Evolutionary conservation across 1,140 invertebrate species (phyloP).

Genomic region (Nephila pilipes): DNA sequence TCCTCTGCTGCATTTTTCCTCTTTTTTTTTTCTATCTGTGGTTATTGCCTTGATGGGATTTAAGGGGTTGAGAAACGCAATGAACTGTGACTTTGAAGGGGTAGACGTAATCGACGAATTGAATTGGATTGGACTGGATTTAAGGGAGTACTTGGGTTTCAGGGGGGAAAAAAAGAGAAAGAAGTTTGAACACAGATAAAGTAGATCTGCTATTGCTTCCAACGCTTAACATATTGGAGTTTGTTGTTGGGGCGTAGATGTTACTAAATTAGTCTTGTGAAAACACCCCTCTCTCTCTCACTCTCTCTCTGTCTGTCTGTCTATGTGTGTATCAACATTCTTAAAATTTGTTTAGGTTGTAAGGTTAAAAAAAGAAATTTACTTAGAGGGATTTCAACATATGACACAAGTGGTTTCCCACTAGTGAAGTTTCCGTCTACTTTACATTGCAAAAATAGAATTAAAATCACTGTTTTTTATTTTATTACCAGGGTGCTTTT

Average conservation of each 20-base stretch:
- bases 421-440: no score
- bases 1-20: not conserved
- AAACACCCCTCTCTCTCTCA: no score
- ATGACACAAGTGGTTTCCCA: no score
- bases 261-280: not conserved
- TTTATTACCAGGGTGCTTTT: no score
- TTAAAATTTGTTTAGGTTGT: not conserved
- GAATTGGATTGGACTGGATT: not conserved
- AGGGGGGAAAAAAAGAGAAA: not conserved
- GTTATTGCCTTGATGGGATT: constrained; percentile 28
- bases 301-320: no score
- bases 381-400: no score
- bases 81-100: constrained; percentile 29
- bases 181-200: not conserved
- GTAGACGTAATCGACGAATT: constrained; percentile 10
- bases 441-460: no score
- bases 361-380: no score
- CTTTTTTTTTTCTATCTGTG: not conserved
- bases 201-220: not conserved
- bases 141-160: not conserved
- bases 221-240: not conserved
- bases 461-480: no score
- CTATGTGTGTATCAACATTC: not conserved
- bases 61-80: constrained; percentile 45
- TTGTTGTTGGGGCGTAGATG: not conserved